Conservation (phyloP, 2,888 invertebrate genomes). For the Machimus atricapillus region DNA sequence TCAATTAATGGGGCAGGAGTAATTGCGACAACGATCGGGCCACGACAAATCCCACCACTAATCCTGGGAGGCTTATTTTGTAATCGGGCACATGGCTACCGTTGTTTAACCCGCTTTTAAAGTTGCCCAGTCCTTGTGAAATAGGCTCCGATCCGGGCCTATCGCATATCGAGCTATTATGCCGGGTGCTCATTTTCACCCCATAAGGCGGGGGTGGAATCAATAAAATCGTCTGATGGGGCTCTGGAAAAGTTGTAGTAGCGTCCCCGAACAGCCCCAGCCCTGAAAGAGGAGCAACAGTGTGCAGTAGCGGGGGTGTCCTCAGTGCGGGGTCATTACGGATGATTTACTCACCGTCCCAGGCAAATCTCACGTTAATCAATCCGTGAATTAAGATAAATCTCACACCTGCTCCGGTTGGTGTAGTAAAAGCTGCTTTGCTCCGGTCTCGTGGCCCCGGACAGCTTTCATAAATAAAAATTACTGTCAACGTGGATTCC, state of each 20-base stretch:
- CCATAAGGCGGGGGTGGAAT: background rate
- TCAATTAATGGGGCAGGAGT: background rate
- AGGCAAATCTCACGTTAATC: slow-evolving; percentile 8
- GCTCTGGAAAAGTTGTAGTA: background rate
- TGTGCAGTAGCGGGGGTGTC: background rate
- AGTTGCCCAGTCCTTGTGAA: background rate
- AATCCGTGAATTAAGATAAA: slow-evolving; percentile 26
- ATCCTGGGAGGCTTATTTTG: background rate
- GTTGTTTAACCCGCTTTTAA: background rate
- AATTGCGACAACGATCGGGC: background rate
- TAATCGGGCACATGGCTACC: background rate
- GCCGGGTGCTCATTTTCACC: background rate
- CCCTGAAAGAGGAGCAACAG: background rate
- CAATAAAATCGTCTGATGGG: slow-evolving; percentile 2
- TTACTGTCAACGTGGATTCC: background rate
- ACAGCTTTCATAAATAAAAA: slow-evolving; percentile 21
- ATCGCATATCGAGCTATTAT: background rate
- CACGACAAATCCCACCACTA: slow-evolving; percentile 6
- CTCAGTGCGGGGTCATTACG: background rate
- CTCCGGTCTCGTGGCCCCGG: background rate
- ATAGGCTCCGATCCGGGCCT: background rate
- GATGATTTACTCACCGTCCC: background rate
- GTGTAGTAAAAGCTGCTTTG: background rate
- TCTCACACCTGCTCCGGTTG: slow-evolving; percentile 8
- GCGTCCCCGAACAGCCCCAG: background rate